Base-by-base conservation (phyloP, 2,113 vertebrate genomes). In the Brachypodius melanocephalos region DNA sequence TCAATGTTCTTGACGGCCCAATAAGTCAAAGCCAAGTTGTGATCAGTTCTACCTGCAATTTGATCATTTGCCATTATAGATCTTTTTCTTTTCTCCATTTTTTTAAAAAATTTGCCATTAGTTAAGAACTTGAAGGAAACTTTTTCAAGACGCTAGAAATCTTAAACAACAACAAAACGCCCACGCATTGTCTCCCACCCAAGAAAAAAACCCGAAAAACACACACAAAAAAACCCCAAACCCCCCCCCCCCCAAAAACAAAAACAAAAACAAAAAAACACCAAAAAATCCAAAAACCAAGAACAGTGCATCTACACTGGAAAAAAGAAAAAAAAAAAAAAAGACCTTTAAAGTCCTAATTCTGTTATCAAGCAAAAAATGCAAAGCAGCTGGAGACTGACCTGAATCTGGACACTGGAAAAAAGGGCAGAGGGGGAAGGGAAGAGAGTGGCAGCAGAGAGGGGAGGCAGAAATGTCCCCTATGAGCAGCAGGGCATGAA, bases 401-500 rank as follows among this genome's bases (percentile, higher is more conserved):
- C 42, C 66, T 83, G 86, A 52, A 79, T 83, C 43, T 88, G 83
- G 71, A 81, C n/a, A 52, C 25, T 72, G 52, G 58, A 31, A 16
- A 76, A 84, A 90, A 86, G 49, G n/a, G 75, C 67, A 79, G 62
- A 85, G 58, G 85, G 69, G 69, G 57, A 71, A 82, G 90, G 78
- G 90, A 87, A 52, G 45, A 58, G 38, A 73, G 17, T 32, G 21
- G 12, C 26, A 89, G 78, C 29, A 63, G 66, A 66, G 42, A 62
- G 12, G 22, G 21, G 48, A 81, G 54, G 16, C 36, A 54, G 34
- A 34, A 83, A 80, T 22, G 46, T 73, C 67, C 46, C 28, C 84
- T 46, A 59, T 3, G 43, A 87, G 26, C 43, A 63, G 31, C 69
- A 58, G 57, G 21, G 9, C 15, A 65, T 24, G 54, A 43, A 96